phyloP scores from a whole-genome alignment of 53 echinoderm and acorn worm species.

The Crossaster papposus region DNA sequence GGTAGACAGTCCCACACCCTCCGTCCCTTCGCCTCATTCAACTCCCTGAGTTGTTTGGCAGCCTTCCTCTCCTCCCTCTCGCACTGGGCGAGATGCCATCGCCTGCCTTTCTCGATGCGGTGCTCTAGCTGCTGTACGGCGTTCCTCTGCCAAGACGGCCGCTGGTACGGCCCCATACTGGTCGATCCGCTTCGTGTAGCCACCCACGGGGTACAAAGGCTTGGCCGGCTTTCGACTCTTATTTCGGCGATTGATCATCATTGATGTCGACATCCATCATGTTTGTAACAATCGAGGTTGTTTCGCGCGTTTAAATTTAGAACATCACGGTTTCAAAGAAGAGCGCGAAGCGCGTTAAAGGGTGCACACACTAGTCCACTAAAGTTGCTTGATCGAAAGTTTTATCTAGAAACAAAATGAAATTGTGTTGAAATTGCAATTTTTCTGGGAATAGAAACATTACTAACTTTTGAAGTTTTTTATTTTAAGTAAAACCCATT shows the following conservation, averaged over 20 bases:
- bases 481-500: no score
- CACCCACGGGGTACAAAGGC: constrained; percentile 30
- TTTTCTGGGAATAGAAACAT: no score
- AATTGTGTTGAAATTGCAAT: no score
- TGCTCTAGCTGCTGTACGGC: constrained; percentile 30
- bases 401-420: no score
- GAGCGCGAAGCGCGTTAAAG: no score
- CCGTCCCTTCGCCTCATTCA: constrained; percentile 29
- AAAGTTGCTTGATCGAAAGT: no score
- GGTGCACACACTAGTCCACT: no score
- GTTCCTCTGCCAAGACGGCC: constrained; percentile 39
- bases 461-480: no score
- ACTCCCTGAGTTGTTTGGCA: background rate
- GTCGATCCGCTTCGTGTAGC: constrained; percentile 41
- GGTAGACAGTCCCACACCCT: background rate
- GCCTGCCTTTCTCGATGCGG: constrained; percentile 35
- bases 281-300: no score
- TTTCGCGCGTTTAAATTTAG: no score
- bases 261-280: background rate
- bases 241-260: background rate
- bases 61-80: constrained; percentile 26
- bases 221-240: background rate
- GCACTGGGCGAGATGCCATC: constrained; percentile 42
- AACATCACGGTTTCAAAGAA: no score
- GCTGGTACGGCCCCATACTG: constrained; percentile 47